phyloP scores from a whole-genome alignment of 2,797 vertebrate genomes.

The Masticophis lateralis region DNA sequence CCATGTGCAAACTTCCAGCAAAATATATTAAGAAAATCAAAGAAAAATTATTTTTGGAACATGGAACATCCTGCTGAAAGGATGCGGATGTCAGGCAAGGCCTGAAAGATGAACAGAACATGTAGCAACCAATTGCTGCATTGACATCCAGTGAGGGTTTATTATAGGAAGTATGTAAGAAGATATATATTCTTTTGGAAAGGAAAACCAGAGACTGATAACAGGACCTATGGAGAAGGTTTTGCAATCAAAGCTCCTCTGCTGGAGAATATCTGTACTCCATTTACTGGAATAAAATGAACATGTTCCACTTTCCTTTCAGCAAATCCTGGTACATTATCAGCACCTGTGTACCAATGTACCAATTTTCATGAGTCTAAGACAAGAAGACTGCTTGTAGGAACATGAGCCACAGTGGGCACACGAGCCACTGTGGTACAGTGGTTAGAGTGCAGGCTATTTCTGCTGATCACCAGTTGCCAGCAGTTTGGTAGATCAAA shows the following conservation, averaged over 20 bases:
- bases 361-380: no score
- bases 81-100: not conserved
- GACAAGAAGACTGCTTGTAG: no score
- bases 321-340: not conserved
- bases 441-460: no score
- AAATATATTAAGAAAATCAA: not conserved
- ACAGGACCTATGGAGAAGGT: not conserved
- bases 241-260: not conserved
- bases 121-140: not conserved
- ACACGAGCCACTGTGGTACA: no score
- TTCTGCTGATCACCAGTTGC: no score
- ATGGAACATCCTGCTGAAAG: not conserved
- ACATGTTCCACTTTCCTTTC: not conserved
- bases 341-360: not conserved
- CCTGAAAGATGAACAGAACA: not conserved
- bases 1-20: not conserved
- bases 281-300: not conserved
- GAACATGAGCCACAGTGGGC: no score
- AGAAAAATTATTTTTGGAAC: not conserved
- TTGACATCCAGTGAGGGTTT: not conserved
- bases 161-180: not conserved
- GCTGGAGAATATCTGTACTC: not conserved
- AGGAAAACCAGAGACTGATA: not conserved
- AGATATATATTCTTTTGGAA: not conserved
- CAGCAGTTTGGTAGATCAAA: no score